A percentile compares a stretch with the other conserved stretches of the same genome.
These are phyloP conservation scores for Drosophila gaucha DNA, from an alignment of 2,888 invertebrate genomes.

Conservation along the genomic window DNA sequence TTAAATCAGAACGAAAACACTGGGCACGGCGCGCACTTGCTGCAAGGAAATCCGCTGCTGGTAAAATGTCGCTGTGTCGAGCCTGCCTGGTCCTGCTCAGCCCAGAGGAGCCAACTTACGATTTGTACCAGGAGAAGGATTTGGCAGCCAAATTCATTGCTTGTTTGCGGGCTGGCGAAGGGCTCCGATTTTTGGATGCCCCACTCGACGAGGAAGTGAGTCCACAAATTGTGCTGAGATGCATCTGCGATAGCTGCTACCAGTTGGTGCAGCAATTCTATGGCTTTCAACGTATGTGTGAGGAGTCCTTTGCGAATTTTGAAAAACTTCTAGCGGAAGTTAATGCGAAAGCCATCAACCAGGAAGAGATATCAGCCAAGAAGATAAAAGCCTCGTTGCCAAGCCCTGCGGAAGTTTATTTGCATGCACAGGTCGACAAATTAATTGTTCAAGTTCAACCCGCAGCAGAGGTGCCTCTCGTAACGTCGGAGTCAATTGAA, in stretches of 20 bases:
- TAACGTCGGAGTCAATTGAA: constrained; percentile 26
- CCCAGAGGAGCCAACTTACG: constrained; percentile 42
- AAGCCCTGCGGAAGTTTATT: not conserved
- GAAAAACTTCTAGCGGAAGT: constrained; percentile 52
- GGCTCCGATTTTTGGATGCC: not conserved
- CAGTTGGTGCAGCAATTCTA: constrained; percentile 70
- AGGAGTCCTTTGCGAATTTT: constrained; percentile 68
- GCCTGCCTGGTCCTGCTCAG: constrained; percentile 65
- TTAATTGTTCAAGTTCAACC: constrained; percentile 7
- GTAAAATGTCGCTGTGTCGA: constrained; percentile 57
- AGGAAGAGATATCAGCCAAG: not conserved
- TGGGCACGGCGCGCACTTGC: constrained; percentile 46
- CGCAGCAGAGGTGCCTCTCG: not conserved
- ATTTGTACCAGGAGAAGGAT: constrained; percentile 53
- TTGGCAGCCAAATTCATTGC: constrained; percentile 65
- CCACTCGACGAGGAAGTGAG: constrained; percentile 36
- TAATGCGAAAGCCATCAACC: not conserved
- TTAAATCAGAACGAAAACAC: constrained; percentile 44
- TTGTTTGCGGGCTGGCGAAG: constrained; percentile 40
- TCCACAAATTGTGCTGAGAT: constrained; percentile 57
- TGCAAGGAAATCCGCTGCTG: not conserved
- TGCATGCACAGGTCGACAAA: not conserved
- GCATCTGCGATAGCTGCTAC: constrained; percentile 72
- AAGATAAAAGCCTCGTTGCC: not conserved
- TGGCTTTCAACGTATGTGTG: constrained; percentile 77